Base-by-base conservation (phyloP, 2,888 invertebrate species). In the Cephus runcator region DNA sequence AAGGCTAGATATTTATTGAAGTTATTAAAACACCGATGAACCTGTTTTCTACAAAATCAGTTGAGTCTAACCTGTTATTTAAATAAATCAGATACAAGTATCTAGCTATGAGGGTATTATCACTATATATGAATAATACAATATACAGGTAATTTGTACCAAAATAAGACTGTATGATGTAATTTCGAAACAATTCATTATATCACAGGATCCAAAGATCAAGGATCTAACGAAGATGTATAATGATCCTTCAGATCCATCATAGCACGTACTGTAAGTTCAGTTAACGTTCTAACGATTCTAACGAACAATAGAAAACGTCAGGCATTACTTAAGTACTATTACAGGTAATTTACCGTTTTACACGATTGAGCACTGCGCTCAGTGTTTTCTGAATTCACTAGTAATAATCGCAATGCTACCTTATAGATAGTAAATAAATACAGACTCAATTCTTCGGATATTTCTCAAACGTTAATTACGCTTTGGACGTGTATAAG, bases 331-430 rank as follows among this genome's bases (percentile, higher is more conserved):
- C 56, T 56, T 23, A 56, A 56, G 23, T 56, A 2, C 23, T 56
- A 56, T 56, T 56, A 56, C 56, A 56, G 56, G 85, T 86, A 87
- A 88, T 88, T 86, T 84, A 83, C 83, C 83, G 83, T 87, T 88
- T 88, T 84, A 82, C 85, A 78, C 82, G 56, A 56, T 56, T 23
- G 23, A 56, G 15, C 56, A 56, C 56, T 23, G 23, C 15, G 56
- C 9, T 2, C 9, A 23, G 2, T 9, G 23, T 56, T 56, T 56
- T 23, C 56, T 56, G 56, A 56, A 56, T 56, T 56, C 56, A 9
- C 23, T 56, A 56, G 23, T 23, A 56, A 23, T 56, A 56, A 56
- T 56, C 23, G 56, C 56, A 23, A 56, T 56, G 56, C 56, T 56
- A 56, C 23, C 56, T 56, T 56, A 56, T 2, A 56, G 56, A 56